Evolutionary conservation across 2,888 invertebrate genomes (phyloP), one percentile per base, ranked within the genome.

Genomic region (Eupithecia abbreviata): DNA sequence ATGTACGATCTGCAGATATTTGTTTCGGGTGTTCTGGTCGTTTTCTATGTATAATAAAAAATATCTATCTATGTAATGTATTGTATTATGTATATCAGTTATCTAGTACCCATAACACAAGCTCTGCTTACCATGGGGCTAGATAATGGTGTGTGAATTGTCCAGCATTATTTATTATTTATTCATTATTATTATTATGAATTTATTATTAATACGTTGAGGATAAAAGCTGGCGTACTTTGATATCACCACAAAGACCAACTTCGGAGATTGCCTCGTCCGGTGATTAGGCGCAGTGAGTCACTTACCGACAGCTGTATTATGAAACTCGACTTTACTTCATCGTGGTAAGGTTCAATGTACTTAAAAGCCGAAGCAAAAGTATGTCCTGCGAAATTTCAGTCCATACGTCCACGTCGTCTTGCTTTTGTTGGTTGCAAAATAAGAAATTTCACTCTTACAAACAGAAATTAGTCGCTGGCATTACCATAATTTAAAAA

Each of bases 191-290:
- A n/a, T n/a, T n/a, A n/a, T n/a, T 30, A 47, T 9, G 30, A 43
- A 10, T 70, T 66, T 75, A 72, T 30, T 42, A 42, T 66, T 42
- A 42, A 62, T 62, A 71, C 45, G 43, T 58, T 62, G 73, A 62
- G 55, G 51, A 62, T 66, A 41, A 58, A 66, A 49, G 51, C 41
- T 30, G 30, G 12, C 62, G 62, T 65, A 45, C 70, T 75, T 75
- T 68, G 71, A 73, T 77, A 75, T 72, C 75, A 67, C 58, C 55
- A 58, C 47, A 62, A 62, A 62, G 74, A 75, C 58, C 75, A 75
- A 62, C 73, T 70, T 58, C 58, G 75, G 71, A 78, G 78, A 78
- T 78, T 78, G 75, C 71, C 65, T 68, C 71, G 67, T 47, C 75
- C 75, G 75, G 71, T 71, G 75, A 78, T 75, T 78, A 78, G 75